phyloP scores from a whole-genome alignment of 2,888 invertebrate species.

The Parochlus steinenii region DNA sequence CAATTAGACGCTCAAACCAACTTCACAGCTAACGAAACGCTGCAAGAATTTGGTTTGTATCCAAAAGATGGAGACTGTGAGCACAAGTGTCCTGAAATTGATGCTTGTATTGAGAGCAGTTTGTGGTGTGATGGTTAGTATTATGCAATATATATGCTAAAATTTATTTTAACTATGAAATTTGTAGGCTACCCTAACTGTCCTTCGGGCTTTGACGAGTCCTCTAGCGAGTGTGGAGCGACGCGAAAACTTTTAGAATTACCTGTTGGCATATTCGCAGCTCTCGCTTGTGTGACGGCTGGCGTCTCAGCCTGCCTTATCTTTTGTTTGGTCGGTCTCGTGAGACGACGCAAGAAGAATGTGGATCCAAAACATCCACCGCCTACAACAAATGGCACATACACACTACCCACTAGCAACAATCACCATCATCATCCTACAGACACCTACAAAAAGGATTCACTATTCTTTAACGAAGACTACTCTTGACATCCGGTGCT shows the following conservation, averaged over 20 bases:
- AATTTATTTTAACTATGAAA: neutral
- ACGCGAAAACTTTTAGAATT: constrained; percentile 35
- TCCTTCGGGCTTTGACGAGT: constrained; percentile 53
- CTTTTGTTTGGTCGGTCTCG: constrained; percentile 41
- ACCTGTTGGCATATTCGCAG: constrained; percentile 35
- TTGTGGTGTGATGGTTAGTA: constrained; percentile 58
- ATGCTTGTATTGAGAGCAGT: constrained; percentile 57
- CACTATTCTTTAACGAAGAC: constrained; percentile 29
- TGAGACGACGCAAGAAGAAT: constrained; percentile 36
- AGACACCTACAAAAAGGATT: constrained; percentile 26
- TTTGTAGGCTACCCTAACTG: constrained; percentile 35
- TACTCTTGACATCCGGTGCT: constrained; percentile 80
- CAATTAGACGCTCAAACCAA: constrained; percentile 34
- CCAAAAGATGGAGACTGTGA: constrained; percentile 36
- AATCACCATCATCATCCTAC: constrained; percentile 33
- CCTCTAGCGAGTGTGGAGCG: constrained; percentile 45
- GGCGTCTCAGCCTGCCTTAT: constrained; percentile 38
- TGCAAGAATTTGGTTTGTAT: constrained; percentile 30
- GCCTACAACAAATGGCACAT: constrained; percentile 38
- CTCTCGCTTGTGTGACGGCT: constrained; percentile 39
- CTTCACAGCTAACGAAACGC: constrained; percentile 25
- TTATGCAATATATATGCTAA: constrained; percentile 15
- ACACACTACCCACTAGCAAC: constrained; percentile 8
- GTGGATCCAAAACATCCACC: constrained; percentile 34
- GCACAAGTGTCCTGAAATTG: constrained; percentile 52